Evolutionary conservation across 2,113 vertebrate species (phyloP), one percentile per base, ranked within the genome.

Genomic region (Podarcis cretensis): DNA sequence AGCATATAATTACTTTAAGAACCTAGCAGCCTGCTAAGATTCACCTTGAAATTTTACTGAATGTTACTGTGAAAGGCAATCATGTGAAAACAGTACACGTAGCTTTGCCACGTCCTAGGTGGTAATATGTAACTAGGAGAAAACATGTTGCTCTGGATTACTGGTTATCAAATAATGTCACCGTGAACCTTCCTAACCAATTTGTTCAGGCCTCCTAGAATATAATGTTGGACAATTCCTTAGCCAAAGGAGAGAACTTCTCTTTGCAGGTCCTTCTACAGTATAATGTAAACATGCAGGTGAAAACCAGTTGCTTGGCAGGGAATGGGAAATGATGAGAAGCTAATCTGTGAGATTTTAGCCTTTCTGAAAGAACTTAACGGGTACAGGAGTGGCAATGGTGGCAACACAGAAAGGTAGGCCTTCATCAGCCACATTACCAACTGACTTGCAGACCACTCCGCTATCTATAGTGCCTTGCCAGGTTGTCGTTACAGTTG

Each of bases 31-130:
- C 13, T 81, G 75, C n/a, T 79, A 85, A 40, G 81, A 5, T 0
- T 91, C 57, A 68, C 77, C 74, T 75, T 66, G 74, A 93, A 89
- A 27, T 90, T 92, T 84, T 35, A n/a, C 18, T 81, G 84, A 8
- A 63, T 30, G 57, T 76, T 89, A 81, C 54, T 86, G 71, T 84
- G 16, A 59, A 79, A 94, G 80, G 18, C 48, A 77, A 10, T 66
- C 83, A 89, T 3, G 84, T 65, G 73, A 91, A 93, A 91, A 43
- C 5, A 81, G 89, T 32, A 57, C 84, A 6, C 20, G 77, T 35
- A 32, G 14, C 65, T 12, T 1, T 65, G 63, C 23, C 37, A 48
- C 37, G 13, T 25, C 18, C 37, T 65, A 37, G 9, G 63, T 82
- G 82, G 75, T 83, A 77, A 88, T 88, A 54, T 83, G 14, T 83